phyloP scores from a whole-genome alignment of 1,140 invertebrate genomes.

The Campodea augens region DNA sequence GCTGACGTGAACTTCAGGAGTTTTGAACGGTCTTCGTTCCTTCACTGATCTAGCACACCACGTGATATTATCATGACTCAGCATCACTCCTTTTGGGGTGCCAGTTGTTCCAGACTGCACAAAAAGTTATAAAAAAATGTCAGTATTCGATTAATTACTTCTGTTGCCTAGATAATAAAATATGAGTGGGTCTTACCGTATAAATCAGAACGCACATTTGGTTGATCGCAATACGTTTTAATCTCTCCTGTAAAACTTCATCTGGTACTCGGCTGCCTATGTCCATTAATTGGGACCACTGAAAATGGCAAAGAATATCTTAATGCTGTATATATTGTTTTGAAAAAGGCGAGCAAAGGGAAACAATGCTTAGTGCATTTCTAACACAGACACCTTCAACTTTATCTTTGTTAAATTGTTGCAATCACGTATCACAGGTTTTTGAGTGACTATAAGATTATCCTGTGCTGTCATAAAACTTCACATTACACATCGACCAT shows the following conservation, averaged over 20 bases:
- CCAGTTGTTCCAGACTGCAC: constrained; percentile 74
- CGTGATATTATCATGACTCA: constrained; percentile 70
- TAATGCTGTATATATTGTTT: no score
- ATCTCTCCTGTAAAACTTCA: constrained; percentile 39
- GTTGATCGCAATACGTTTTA: constrained; percentile 56
- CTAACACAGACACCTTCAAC: no score
- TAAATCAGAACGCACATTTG: constrained; percentile 82
- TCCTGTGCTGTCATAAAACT: no score
- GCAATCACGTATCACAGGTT: no score
- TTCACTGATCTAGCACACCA: constrained; percentile 34
- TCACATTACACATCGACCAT: no score
- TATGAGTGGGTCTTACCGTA: constrained; percentile 38
- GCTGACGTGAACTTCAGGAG: constrained; percentile 44
- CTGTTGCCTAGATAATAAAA: no score
- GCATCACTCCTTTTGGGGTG: constrained; percentile 82
- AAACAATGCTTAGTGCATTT: no score
- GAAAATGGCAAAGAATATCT: no score
- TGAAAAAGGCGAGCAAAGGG: no score
- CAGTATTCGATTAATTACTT: not conserved
- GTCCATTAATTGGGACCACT: constrained; percentile 66
- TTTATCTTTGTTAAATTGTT: no score
- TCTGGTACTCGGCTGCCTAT: constrained; percentile 52
- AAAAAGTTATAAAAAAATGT: constrained; percentile 2
- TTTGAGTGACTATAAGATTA: no score
- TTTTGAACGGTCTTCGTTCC: constrained; percentile 16